phyloP scores from a whole-genome alignment of 1,140 invertebrate species.

The Saccostrea echinata region DNA sequence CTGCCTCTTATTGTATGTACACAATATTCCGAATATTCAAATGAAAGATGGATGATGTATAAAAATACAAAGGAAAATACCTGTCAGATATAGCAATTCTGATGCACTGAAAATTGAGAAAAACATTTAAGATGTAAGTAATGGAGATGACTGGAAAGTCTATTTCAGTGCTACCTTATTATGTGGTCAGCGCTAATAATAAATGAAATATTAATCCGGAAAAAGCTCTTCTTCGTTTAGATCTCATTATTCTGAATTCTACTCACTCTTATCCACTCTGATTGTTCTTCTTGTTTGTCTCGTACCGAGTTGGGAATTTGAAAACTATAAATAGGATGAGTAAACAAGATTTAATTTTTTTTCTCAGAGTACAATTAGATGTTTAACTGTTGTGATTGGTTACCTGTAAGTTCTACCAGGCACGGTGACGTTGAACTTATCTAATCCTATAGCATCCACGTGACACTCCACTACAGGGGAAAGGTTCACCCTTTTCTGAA shows the following conservation, averaged over 20 bases:
- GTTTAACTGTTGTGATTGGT: neutral
- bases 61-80: neutral
- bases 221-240: too few species aligned
- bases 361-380: neutral
- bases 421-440: constrained; percentile 1
- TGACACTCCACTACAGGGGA: neutral
- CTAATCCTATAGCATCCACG: neutral
- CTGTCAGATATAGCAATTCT: constrained; percentile 3
- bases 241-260: neutral
- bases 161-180: too few species aligned
- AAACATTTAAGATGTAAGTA: neutral
- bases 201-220: too few species aligned
- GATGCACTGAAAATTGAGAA: neutral
- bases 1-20: too few species aligned
- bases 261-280: neutral
- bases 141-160: neutral
- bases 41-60: too few species aligned
- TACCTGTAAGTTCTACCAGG: constrained; percentile 17
- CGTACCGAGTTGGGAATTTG: constrained; percentile 4
- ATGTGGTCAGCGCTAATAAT: too few species aligned
- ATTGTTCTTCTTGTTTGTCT: constrained; percentile 4
- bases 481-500: neutral
- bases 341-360: neutral
- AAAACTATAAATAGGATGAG: neutral
- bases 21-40: neutral